A percentile compares a stretch with the other conserved stretches of the same genome.
Conservation (phyloP, 2,113 vertebrate species). For the Actinemys pallida region DNA sequence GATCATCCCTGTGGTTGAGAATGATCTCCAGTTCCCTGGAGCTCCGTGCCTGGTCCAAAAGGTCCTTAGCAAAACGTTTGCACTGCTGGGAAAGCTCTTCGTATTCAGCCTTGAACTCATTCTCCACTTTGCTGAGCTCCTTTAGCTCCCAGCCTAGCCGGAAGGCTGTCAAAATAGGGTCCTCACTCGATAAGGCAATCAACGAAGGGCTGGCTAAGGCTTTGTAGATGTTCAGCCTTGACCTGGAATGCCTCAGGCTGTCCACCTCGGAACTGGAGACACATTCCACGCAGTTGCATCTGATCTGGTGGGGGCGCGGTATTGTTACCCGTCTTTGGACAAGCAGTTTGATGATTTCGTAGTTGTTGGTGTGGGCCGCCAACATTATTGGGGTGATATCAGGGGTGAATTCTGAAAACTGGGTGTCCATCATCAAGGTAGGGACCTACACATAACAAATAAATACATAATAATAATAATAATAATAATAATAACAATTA, state of each 20-base stretch:
- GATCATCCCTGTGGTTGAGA: constrained; percentile 96
- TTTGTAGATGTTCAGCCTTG: constrained; percentile 97
- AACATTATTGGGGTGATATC: constrained; percentile 99
- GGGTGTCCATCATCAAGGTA: constrained; percentile 94
- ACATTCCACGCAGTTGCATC: constrained; percentile 97
- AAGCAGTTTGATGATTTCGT: constrained; percentile 97
- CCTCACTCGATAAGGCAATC: constrained; percentile 95
- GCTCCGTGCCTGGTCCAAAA: constrained; percentile 96
- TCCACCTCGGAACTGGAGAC: constrained; percentile 97
- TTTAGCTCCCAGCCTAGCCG: constrained; percentile 97
- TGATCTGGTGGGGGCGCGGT: constrained; percentile 95
- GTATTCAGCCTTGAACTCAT: constrained; percentile 98
- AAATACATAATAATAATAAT: not conserved
- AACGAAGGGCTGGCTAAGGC: constrained; percentile 95
- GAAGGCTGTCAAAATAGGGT: constrained; percentile 93
- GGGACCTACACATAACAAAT: constrained; percentile 84
- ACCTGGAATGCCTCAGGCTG: constrained; percentile 95
- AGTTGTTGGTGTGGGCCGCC: constrained; percentile 99
- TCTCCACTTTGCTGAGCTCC: constrained; percentile 98
- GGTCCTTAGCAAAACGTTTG: constrained; percentile 97
- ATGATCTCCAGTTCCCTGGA: constrained; percentile 96
- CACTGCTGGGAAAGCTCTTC: constrained; percentile 98
- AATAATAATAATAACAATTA: not conserved
- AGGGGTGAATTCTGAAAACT: constrained; percentile 98
- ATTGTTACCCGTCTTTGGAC: constrained; percentile 95